Evolutionary conservation across 2,888 invertebrate genomes (phyloP), one percentile per base, ranked within the genome.

Genomic region (Ophraella communa): DNA sequence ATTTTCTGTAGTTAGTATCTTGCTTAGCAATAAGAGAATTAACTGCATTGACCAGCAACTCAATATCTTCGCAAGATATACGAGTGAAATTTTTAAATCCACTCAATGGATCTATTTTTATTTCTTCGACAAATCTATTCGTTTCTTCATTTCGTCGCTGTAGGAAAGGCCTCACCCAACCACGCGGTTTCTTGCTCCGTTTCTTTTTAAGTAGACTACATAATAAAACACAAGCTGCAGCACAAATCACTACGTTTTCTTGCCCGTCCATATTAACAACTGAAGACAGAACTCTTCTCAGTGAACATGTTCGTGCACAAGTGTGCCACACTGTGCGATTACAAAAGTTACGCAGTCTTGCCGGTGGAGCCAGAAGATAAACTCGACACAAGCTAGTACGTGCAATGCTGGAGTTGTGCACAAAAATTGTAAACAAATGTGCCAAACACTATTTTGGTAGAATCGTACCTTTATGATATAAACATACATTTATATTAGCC

Each of bases 341-440:
- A 27, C 14, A 57, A 47, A 24, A 56, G 24, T 7, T 45, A 45
- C 61, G 47, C 61, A 62, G n/a, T n/a, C n/a, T n/a, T n/a, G n/a
- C n/a, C n/a, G n/a, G n/a, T n/a, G n/a, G n/a, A n/a, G n/a, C n/a
- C n/a, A n/a, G n/a, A n/a, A n/a, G n/a, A n/a, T n/a, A n/a, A n/a
- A n/a, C n/a, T n/a, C n/a, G n/a, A n/a, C n/a, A n/a, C n/a, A n/a
- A n/a, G n/a, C n/a, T n/a, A n/a, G n/a, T n/a, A n/a, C n/a, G n/a
- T n/a, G n/a, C n/a, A n/a, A n/a, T n/a, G n/a, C n/a, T n/a, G n/a
- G n/a, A n/a, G n/a, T n/a, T n/a, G n/a, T n/a, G n/a, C n/a, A n/a
- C n/a, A n/a, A n/a, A n/a, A n/a, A n/a, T n/a, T n/a, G n/a, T n/a
- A n/a, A n/a, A n/a, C n/a, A n/a, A n/a, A n/a, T n/a, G n/a, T n/a